These are phyloP conservation scores for Oryzias celebensis DNA, from an alignment of 2,113 vertebrate genomes.

Conservation along the genomic window DNA sequence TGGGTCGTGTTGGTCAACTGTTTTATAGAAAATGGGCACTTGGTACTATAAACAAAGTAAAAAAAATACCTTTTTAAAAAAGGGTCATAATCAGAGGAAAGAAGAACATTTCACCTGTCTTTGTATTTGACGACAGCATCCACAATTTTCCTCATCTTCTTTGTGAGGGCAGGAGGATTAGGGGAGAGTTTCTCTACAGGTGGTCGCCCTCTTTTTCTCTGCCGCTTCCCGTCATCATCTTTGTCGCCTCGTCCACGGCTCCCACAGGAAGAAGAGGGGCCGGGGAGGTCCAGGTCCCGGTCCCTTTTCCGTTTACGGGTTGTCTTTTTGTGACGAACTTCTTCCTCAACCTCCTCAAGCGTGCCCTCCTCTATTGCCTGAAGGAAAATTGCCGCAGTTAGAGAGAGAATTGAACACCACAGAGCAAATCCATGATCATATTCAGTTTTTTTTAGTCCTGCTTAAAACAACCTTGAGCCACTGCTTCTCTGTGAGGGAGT, in stretches of 20 bases:
- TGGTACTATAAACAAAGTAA: too few relatives aligned
- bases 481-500: conserved; percentile 95
- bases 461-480: conserved; percentile 81
- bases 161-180: conserved; percentile 88
- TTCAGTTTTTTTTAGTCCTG: background rate
- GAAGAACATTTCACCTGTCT: conserved; percentile 81
- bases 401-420: background rate
- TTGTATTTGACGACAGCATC: conserved; percentile 95
- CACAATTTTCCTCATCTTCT: conserved; percentile 95
- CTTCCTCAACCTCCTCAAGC: conserved; percentile 94
- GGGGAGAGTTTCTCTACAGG: conserved; percentile 91
- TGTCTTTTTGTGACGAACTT: conserved; percentile 92
- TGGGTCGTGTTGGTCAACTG: background rate
- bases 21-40: background rate
- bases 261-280: conserved; percentile 80
- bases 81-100: background rate
- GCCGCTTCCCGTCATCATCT: conserved; percentile 89
- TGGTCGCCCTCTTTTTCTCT: conserved; percentile 89
- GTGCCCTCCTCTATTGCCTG: conserved; percentile 97
- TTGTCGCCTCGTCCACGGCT: conserved; percentile 81
- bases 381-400: background rate
- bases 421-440: too few relatives aligned
- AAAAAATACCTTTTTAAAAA: too few relatives aligned
- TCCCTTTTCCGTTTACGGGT: conserved; percentile 91
- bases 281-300: conserved; percentile 81